A percentile compares a stretch with the other conserved stretches of the same genome.
These are phyloP conservation scores for Elephantulus edwardii DNA, from an alignment of 2,113 vertebrate species.

Conservation along the genomic window DNA sequence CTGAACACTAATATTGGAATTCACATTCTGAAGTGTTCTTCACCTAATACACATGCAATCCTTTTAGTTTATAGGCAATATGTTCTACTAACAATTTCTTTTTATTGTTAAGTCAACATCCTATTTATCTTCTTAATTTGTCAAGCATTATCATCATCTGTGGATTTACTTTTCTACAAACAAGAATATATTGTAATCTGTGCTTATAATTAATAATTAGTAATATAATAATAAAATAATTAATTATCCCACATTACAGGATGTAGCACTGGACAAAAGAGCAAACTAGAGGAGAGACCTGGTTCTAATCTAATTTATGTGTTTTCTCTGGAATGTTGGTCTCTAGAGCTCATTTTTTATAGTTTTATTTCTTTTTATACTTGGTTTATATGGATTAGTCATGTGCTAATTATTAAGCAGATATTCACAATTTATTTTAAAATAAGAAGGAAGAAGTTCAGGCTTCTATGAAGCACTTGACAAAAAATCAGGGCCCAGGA, in stretches of 20 bases:
- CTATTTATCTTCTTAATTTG: background rate
- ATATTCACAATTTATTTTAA: constrained; percentile 44
- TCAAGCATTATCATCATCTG: background rate
- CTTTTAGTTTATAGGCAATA: background rate
- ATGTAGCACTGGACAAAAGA: background rate
- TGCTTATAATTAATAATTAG: constrained; percentile 38
- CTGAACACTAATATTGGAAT: background rate
- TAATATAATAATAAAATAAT: background rate
- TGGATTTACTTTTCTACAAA: background rate
- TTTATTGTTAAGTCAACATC: background rate
- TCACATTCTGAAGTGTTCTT: background rate
- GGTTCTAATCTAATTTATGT: background rate
- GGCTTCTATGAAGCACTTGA: no score
- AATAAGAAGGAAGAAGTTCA: no score
- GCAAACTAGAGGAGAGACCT: background rate
- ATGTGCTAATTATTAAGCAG: constrained; percentile 19
- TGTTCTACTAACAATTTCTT: constrained; percentile 15
- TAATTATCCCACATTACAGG: no score
- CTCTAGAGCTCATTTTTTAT: background rate
- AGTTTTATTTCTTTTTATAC: constrained; percentile 24
- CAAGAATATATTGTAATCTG: background rate
- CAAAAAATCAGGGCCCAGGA: no score
- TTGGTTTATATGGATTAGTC: constrained; percentile 31
- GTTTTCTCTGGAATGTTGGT: background rate
- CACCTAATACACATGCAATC: background rate